Evolutionary conservation across 2,113 vertebrate species (phyloP).

Genomic region (Nannospalax galili): DNA sequence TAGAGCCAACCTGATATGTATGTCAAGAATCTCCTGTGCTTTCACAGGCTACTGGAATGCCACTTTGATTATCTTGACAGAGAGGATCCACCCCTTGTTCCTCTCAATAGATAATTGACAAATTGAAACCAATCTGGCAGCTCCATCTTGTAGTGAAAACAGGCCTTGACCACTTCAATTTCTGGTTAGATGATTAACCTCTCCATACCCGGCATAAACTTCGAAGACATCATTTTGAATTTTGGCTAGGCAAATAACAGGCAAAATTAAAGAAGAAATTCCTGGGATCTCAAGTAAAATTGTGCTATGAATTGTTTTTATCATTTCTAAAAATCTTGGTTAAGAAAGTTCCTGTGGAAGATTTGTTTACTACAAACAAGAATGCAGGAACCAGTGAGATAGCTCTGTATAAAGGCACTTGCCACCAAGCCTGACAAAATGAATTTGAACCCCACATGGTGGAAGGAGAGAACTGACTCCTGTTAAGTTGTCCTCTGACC

Average conservation of each 20-base stretch:
- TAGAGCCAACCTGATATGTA: neutral
- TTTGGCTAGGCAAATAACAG: neutral
- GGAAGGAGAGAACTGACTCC: neutral
- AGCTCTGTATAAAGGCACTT: neutral
- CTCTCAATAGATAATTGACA: neutral
- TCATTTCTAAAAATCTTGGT: neutral
- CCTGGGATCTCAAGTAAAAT: neutral
- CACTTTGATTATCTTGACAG: neutral
- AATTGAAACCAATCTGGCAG: neutral
- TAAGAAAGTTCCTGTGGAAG: neutral
- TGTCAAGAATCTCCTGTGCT: neutral
- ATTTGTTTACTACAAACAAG: conserved; percentile 1
- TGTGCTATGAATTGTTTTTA: neutral
- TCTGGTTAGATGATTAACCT: neutral
- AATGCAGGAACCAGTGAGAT: neutral
- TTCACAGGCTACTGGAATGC: neutral
- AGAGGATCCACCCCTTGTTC: neutral
- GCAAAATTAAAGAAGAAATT: neutral
- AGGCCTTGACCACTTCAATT: neutral
- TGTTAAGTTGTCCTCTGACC: neutral
- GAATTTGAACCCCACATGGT: neutral
- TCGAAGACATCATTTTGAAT: neutral
- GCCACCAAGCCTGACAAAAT: neutral
- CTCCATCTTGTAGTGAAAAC: neutral
- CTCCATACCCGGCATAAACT: no score